Evolutionary conservation across 2,113 vertebrate genomes (phyloP).

Genomic region (Myiagra hebetior): DNA sequence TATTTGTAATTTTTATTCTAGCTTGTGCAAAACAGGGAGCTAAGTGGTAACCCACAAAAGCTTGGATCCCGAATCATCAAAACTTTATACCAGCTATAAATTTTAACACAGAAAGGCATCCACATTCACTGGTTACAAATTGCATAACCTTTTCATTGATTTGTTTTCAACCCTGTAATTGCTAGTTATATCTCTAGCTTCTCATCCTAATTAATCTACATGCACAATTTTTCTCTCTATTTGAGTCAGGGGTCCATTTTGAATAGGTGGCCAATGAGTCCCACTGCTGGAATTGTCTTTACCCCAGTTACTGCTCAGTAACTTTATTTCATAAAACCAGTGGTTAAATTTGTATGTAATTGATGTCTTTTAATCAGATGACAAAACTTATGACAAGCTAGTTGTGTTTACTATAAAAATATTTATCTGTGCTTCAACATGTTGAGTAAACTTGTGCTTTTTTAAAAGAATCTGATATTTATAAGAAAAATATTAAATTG

Average conservation of each 20-base stretch:
- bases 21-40: not conserved
- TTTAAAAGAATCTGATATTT: not conserved
- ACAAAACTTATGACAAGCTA: not conserved
- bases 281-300: not conserved
- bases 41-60: not conserved
- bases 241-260: not conserved
- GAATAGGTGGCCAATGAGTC: not conserved
- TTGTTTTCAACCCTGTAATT: fast-evolving
- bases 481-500: not conserved
- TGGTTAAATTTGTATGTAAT: not conserved
- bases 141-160: not conserved
- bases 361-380: not conserved
- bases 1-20: not conserved
- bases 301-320: not conserved
- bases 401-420: not conserved
- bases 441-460: not conserved
- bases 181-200: not conserved
- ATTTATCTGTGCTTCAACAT: not conserved
- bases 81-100: not conserved
- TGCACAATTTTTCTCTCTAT: not conserved
- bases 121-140: not conserved
- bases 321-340: not conserved
- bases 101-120: not conserved
- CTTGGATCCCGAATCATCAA: fast-evolving
- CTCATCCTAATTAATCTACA: not conserved